phyloP scores from a whole-genome alignment of 2,797 vertebrate genomes.

The Esox masquinongy region DNA sequence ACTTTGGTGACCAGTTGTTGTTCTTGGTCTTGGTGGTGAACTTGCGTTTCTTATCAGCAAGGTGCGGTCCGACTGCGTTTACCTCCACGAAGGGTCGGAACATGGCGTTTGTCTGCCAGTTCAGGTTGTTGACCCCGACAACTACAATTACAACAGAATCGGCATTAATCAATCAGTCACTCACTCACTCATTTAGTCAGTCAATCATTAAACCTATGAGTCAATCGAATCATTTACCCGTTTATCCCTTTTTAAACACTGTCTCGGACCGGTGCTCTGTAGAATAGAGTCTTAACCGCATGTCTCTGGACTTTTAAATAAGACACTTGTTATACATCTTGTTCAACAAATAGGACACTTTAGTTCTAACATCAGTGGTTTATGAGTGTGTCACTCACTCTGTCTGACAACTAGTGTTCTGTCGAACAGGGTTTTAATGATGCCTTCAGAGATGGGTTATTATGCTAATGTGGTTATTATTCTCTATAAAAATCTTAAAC shows the following conservation, averaged over 20 bases:
- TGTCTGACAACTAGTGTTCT: constrained; percentile 1
- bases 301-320: constrained; percentile 6
- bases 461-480: constrained; percentile 21
- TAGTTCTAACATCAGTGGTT: no score
- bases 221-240: not conserved
- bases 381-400: no score
- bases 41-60: constrained; percentile 94
- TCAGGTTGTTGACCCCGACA: constrained; percentile 88
- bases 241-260: no score
- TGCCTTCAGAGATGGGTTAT: constrained; percentile 14
- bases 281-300: not conserved
- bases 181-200: not conserved
- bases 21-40: constrained; percentile 99
- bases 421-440: constrained; percentile 25
- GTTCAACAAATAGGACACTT: no score
- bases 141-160: constrained; percentile 68
- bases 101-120: constrained; percentile 95
- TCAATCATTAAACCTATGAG: not conserved
- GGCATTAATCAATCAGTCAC: not conserved
- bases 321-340: not conserved
- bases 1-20: constrained; percentile 99
- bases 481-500: not conserved
- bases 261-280: no score
- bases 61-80: constrained; percentile 88
- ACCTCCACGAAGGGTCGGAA: constrained; percentile 99